These are phyloP conservation scores for Montifringilla adamsi DNA, from an alignment of 2,113 vertebrate genomes.

Conservation along the genomic window DNA sequence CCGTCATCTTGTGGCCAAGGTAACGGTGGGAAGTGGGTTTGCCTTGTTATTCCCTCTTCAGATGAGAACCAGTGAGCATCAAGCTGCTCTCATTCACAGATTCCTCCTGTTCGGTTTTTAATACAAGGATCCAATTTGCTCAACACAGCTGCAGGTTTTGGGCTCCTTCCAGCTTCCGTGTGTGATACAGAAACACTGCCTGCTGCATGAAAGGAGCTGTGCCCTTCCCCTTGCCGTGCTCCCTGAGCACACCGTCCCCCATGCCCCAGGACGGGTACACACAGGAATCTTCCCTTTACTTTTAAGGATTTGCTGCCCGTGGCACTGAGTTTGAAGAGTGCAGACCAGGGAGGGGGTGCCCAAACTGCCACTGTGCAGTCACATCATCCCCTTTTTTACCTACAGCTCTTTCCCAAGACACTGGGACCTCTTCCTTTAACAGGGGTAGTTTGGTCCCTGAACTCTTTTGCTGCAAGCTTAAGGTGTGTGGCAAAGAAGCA, in stretches of 20 bases:
- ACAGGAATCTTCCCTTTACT: fast-evolving
- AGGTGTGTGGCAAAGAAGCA: neutral
- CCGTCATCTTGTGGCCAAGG: conserved; percentile 39
- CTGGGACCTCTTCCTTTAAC: neutral
- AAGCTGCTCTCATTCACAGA: conserved; percentile 16
- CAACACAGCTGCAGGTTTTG: conserved; percentile 43
- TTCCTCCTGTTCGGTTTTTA: conserved; percentile 24
- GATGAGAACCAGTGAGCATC: conserved; percentile 17
- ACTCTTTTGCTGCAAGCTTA: neutral
- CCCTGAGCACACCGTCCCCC: fast-evolving
- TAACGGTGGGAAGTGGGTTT: neutral
- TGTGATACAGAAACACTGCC: neutral
- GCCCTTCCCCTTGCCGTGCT: neutral
- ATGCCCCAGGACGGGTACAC: fast-evolving
- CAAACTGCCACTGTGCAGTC: neutral
- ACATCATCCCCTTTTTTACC: neutral
- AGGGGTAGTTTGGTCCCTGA: neutral
- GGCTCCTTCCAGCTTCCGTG: conserved; percentile 26
- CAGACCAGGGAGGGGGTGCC: neutral
- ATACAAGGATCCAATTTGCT: conserved; percentile 42
- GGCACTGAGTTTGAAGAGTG: neutral
- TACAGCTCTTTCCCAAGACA: neutral
- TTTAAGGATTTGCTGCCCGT: neutral
- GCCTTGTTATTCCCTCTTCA: conserved; percentile 16
- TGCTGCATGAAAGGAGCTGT: neutral